Base-by-base conservation (phyloP, 2,797 vertebrate species). In the Gadopsis marmoratus region DNA sequence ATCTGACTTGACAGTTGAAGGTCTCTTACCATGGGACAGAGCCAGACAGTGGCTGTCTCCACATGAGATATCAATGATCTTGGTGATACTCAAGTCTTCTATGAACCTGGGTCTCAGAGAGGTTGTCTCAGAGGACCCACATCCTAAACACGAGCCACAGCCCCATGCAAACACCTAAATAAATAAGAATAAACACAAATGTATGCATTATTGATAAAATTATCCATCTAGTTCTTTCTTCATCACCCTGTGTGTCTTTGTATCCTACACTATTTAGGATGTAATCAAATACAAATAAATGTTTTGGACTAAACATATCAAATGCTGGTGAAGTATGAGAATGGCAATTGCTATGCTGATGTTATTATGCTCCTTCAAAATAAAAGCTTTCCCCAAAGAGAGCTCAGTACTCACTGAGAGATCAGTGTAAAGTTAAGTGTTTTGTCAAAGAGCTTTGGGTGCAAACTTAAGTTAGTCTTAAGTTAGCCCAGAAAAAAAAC, bases 41-140 rank as follows among this genome's bases (percentile, higher is more conserved):
- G 96, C 95, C 47, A 96, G 89, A 81, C 96, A 96, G 90, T 96
- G 96, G 75, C 96, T 96, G 90, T 96, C 96, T 74, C 96, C 96
- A 83, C 95, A 96, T 11, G 96, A 96, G 83, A 96, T 96, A 82
- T 96, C 96, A 29, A 96, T 96, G 78, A 96, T 94, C 89, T 95
- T 96, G 74, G 96, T 96, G 88, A 95, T 91, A 60, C 94, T 92
- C 76, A 96, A 91, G 55, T 96, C 96, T 72, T 96, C 96, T 56
- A 96, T 94, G 81, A 96, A 91, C 77, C 94, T 91, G 41, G 96
- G 96, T 76, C 94, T 92, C 17, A 96, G 89, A 13, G 95, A 94
- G 0, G 96, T 96, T 2, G 94, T 96, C 86, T 96, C 96, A 67
- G 96, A 96, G 1, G 96, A 96, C 37, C 96, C 96, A 5, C 95